Conservation (phyloP, 2,113 vertebrate species). For the Clupea harengus region DNA sequence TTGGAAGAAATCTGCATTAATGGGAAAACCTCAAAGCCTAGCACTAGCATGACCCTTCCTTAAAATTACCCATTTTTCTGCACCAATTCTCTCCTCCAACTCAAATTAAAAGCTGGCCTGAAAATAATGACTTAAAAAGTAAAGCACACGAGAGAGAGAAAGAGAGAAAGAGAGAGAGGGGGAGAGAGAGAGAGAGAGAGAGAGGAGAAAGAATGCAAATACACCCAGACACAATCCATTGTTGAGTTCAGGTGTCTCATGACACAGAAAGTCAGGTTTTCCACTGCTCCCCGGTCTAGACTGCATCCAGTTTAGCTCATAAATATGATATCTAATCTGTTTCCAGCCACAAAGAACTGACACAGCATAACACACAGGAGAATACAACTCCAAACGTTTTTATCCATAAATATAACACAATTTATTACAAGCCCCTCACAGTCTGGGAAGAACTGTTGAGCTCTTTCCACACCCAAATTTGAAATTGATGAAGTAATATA, state of each 20-base stretch:
- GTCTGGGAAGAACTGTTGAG: background rate
- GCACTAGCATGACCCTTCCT: conserved; percentile 40
- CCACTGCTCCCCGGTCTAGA: conserved; percentile 26
- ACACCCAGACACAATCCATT: conserved; percentile 21
- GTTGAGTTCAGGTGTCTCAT: conserved; percentile 21
- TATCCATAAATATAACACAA: background rate
- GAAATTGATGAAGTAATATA: background rate
- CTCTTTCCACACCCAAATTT: background rate
- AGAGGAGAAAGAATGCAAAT: conserved; percentile 16
- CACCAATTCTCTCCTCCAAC: conserved; percentile 25
- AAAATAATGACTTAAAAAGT: conserved; percentile 18
- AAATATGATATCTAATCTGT: background rate
- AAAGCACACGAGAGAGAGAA: background rate
- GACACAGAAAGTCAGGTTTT: conserved; percentile 15
- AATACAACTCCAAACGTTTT: background rate
- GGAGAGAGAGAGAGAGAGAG: background rate
- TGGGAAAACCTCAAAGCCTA: conserved; percentile 49
- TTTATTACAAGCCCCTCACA: background rate
- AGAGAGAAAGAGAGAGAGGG: background rate
- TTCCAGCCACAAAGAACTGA: conserved; percentile 22
- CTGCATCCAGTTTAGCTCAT: conserved; percentile 4
- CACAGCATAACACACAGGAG: conserved; percentile 20
- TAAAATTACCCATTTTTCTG: conserved; percentile 43
- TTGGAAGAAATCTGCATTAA: conserved; percentile 51
- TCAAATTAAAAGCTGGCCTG: conserved; percentile 25